Evolutionary conservation across 2,888 invertebrate species (phyloP), one percentile per base, ranked within the genome.

Genomic region (Drosophila conformis): DNA sequence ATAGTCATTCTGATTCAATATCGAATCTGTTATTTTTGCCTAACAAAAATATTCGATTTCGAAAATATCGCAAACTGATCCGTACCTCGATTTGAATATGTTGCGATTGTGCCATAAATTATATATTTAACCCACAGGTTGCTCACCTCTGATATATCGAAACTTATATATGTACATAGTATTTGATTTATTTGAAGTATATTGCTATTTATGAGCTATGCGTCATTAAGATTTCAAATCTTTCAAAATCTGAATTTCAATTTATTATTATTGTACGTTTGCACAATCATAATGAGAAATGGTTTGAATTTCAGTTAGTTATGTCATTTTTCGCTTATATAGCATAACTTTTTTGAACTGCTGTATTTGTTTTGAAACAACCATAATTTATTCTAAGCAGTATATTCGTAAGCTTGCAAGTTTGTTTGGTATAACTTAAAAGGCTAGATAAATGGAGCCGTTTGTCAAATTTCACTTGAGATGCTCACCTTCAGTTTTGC

Each of bases 401-500:
- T 7, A 46, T 21, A 18, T 25, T 36, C 18, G 13, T 3, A 25
- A 18, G 53, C 1, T 15, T 8, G 18, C 5, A 11, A 53, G 15
- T 29, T 46, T 27, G 33, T n/a, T 15, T 25, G 6, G 4, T 21
- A 13, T 31, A 31, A 31, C 11, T n/a, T 11, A 25, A 49, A n/a
- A 21, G 11, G 15, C 38, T 38, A 48, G 21, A 36, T 3, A 42
- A 36, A 31, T 25, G 35, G 18, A 18, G 29, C 6, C 21, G 40
- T 35, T 65, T 67, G 36, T 31, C n/a, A 25, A 25, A 54, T 33
- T 40, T 29, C 21, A 40, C 29, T 15, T 49, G 31, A 27, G 15
- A 54, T 25, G 53, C 13, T 49, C 33, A 40, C 48, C 49, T 68
- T 56, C 38, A 13, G n/a, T 21, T 56, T n/a, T 33, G 29, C 8